Conservation (phyloP, 30 jellyfish, hydroid and myxozoan genomes). For the Aurelia sp. region DNA sequence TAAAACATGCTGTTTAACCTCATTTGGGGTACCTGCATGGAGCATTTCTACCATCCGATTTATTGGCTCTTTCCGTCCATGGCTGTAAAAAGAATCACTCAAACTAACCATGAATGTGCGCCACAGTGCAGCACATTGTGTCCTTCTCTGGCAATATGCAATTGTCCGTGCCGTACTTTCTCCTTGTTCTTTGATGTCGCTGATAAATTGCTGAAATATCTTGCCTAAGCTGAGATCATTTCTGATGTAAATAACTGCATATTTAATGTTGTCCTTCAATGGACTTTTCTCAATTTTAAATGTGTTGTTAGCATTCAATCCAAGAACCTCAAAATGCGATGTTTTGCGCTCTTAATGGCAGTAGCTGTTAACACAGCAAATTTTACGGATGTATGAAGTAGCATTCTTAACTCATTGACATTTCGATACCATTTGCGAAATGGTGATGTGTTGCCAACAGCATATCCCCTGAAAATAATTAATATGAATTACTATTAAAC, state of each 20-base stretch:
- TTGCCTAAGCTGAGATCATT: slow-evolving; percentile 36
- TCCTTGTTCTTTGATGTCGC: too few relatives aligned
- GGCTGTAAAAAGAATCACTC: slow-evolving; percentile 4
- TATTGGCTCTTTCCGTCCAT: slow-evolving; percentile 18
- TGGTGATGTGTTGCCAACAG: neutral
- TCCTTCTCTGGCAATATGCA: slow-evolving; percentile 29
- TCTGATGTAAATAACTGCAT: slow-evolving; percentile 2
- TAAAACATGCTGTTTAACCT: neutral
- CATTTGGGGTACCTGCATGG: slow-evolving; percentile 44
- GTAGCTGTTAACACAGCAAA: too few relatives aligned
- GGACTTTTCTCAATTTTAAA: slow-evolving; percentile 41
- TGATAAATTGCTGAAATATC: slow-evolving; percentile 11
- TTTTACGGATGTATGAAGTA: too few relatives aligned
- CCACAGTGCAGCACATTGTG: slow-evolving; percentile 62
- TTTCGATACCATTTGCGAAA: neutral
- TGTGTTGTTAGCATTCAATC: too few relatives aligned
- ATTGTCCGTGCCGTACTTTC: too few relatives aligned
- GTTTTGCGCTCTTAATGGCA: too few relatives aligned
- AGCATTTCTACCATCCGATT: slow-evolving; percentile 56
- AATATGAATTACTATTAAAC: too few relatives aligned
- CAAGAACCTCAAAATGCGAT: too few relatives aligned
- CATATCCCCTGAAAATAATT: neutral
- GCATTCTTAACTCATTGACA: neutral
- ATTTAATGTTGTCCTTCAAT: slow-evolving; percentile 25
- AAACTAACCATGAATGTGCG: too few relatives aligned